These are phyloP conservation scores for Cosmia trapezina DNA, from an alignment of 2,888 invertebrate genomes.

Conservation along the genomic window DNA sequence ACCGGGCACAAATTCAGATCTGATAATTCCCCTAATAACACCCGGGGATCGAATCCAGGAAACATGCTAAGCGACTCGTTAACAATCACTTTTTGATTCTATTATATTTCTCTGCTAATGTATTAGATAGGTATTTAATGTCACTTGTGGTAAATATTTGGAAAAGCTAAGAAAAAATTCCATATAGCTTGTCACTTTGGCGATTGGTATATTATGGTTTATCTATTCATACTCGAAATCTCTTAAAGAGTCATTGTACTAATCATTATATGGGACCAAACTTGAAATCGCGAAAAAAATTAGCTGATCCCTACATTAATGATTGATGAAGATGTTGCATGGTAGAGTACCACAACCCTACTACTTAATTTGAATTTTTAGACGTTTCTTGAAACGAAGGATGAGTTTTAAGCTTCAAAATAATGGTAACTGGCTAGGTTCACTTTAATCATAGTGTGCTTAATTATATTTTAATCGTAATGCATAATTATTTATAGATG, in stretches of 20 bases:
- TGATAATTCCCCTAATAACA: neutral
- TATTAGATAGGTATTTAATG: neutral
- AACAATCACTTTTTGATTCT: neutral
- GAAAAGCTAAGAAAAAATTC: neutral
- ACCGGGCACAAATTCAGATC: neutral
- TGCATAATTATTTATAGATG: too few species aligned
- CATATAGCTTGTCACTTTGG: neutral
- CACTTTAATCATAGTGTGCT: neutral
- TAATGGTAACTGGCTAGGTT: neutral
- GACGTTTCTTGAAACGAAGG: neutral
- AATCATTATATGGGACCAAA: neutral
- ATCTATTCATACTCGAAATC: too few species aligned
- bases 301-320: too few species aligned
- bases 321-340: too few species aligned
- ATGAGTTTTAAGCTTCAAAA: neutral
- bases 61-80: too few species aligned
- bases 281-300: too few species aligned
- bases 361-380: neutral
- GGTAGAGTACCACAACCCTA: too few species aligned
- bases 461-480: too few species aligned
- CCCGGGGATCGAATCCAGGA: too few species aligned
- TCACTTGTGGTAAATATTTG: neutral
- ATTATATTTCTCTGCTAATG: neutral
- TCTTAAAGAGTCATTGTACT: too few species aligned
- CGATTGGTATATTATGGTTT: too few species aligned